Percentiles rank a stretch among this genome's conserved stretches.
Conservation (phyloP, 2,113 vertebrate genomes). For the Paramormyrops kingsleyae region DNA sequence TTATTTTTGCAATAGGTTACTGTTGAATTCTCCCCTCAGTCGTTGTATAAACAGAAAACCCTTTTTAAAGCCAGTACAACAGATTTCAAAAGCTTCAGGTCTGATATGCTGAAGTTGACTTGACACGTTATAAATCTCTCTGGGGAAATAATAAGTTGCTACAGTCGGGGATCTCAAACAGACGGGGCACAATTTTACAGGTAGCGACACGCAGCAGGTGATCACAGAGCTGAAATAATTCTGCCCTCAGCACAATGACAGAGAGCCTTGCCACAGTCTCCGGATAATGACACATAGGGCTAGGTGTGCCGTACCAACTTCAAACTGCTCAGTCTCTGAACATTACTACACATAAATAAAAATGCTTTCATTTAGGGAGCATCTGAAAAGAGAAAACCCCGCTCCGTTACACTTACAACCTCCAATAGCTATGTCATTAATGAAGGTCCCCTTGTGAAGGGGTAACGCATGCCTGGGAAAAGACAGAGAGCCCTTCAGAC, state of each 20-base stretch:
- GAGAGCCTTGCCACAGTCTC: neutral
- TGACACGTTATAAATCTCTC: neutral
- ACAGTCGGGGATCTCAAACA: neutral
- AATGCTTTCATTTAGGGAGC: neutral
- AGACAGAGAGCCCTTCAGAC: neutral
- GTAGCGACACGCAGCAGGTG: neutral
- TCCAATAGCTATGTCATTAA: neutral
- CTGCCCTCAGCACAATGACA: neutral
- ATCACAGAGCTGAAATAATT: neutral
- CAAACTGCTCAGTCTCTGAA: neutral
- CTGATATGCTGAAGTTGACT: neutral
- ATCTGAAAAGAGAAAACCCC: neutral
- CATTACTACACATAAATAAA: neutral
- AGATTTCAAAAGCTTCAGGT: neutral
- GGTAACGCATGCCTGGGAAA: neutral
- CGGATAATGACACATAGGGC: neutral
- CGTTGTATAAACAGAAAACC: neutral
- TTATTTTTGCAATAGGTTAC: neutral
- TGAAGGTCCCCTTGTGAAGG: neutral
- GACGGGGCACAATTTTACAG: neutral
- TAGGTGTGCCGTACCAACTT: neutral
- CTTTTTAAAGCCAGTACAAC: neutral
- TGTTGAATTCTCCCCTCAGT: neutral
- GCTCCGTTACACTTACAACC: neutral
- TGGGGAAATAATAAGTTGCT: neutral